These are phyloP conservation scores for Addax nasomaculatus DNA, from an alignment of 2,113 vertebrate species.

Conservation along the genomic window DNA sequence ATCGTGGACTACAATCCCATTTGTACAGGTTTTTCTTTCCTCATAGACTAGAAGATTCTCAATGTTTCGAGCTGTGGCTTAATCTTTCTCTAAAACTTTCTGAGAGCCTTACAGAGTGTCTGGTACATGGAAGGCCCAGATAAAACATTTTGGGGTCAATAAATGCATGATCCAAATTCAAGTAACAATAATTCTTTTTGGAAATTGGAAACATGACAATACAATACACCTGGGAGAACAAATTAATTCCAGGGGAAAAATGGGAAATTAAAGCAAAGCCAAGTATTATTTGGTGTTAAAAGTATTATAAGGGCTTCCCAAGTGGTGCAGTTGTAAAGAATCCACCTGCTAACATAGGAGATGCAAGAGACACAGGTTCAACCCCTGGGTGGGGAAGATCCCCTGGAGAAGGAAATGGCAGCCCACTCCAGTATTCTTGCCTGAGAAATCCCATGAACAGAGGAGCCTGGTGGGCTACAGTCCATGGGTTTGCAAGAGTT, in stretches of 20 bases:
- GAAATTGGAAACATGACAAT: neutral
- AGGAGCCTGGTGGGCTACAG: neutral
- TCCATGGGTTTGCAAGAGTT: neutral
- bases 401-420: neutral
- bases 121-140: neutral
- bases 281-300: neutral
- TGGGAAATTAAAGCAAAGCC: neutral
- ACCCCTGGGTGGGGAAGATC: neutral
- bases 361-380: neutral
- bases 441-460: neutral
- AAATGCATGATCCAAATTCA: neutral
- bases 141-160: neutral
- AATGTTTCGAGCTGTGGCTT: neutral
- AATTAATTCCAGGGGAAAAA: neutral
- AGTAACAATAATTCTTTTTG: neutral
- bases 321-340: neutral
- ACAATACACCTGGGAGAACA: neutral
- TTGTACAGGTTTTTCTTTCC: neutral
- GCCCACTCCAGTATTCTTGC: neutral
- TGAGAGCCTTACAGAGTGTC: neutral
- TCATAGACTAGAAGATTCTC: neutral
- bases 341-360: neutral
- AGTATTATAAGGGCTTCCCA: neutral
- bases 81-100: neutral
- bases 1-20: neutral